phyloP scores from a whole-genome alignment of 2,888 invertebrate genomes.

The Cybosia mesomella region DNA sequence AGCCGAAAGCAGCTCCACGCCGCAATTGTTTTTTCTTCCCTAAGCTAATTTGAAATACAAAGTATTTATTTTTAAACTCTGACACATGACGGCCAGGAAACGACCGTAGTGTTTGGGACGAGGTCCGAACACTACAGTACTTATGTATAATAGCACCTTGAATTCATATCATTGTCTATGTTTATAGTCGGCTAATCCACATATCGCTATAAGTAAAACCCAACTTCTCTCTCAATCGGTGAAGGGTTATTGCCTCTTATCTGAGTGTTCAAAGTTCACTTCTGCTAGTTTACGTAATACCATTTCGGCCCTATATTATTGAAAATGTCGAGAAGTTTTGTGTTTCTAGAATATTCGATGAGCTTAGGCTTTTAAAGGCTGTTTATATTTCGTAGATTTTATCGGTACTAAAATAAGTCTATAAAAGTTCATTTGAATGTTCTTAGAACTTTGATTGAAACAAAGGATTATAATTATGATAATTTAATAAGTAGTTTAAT shows the following conservation, averaged over 20 bases:
- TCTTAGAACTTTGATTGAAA: background rate
- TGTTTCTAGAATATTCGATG: conserved; percentile 24
- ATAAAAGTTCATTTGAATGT: background rate
- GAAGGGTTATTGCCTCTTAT: conserved; percentile 42
- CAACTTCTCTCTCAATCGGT: conserved; percentile 25
- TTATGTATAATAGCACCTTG: too few relatives aligned
- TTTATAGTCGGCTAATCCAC: conserved; percentile 20
- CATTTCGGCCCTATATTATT: conserved; percentile 23
- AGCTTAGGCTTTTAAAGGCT: background rate
- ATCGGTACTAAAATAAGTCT: background rate
- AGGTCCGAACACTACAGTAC: too few relatives aligned
- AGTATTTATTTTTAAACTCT: too few relatives aligned
- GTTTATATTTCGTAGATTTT: background rate
- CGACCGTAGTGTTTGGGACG: too few relatives aligned
- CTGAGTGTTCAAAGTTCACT: conserved; percentile 39
- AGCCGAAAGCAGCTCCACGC: too few relatives aligned
- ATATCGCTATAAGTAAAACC: conserved; percentile 46
- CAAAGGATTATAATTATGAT: background rate
- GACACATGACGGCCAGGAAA: too few relatives aligned
- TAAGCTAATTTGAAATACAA: too few relatives aligned
- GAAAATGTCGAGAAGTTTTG: conserved; percentile 29
- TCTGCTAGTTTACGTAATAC: conserved; percentile 32
- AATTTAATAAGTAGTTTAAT: too few relatives aligned
- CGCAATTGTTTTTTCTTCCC: too few relatives aligned
- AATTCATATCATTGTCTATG: background rate